Evolutionary conservation across 2,113 vertebrate species (phyloP), one percentile per base, ranked within the genome.

Genomic region (Morone saxatilis): DNA sequence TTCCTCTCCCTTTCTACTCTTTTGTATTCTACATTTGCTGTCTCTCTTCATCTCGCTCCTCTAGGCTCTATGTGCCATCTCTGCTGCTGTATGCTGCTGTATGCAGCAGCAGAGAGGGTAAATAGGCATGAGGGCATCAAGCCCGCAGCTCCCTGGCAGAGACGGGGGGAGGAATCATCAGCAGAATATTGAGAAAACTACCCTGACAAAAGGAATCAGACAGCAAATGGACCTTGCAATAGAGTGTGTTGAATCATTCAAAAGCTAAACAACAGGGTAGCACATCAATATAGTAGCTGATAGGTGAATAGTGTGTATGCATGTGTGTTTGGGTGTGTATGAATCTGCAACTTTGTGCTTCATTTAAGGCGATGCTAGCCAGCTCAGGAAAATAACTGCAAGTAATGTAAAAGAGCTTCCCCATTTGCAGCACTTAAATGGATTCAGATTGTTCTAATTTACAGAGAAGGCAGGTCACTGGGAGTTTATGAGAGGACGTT

Each of bases 171-270:
- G 59, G 75, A n/a, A 68, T 82, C 78, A 84, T 89, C 83, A 85
- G 69, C 75, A 59, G 76, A 88, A 81, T 83, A 91, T 71, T 71
- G 78, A 92, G 81, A 86, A 85, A 91, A 86, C 78, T 62, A 77
- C 61, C 76, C 80, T 54, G 76, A 86, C 81, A 80, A 84, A 79
- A 87, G 72, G 76, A 92, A 86, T 89, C 78, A 75, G 78, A 72
- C 71, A 85, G 86, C 80, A 90, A 93, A 94, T 90, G 83, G 88
- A 82, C 80, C 85, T 76, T 86, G 73, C 31, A 76, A 70, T 83
- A 22, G 70, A 80, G 70, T 43, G 73, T 78, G 84, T 82, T 91
- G 87, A 90, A 91, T 93, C 84, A 93, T 93, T 89, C 74, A 86
- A 31, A 84, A 82, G 83, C 79, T 65, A 76, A 74, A 88, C 61